Evolutionary conservation across 2,113 vertebrate genomes (phyloP).

Genomic region (Hyperopisus bebe): DNA sequence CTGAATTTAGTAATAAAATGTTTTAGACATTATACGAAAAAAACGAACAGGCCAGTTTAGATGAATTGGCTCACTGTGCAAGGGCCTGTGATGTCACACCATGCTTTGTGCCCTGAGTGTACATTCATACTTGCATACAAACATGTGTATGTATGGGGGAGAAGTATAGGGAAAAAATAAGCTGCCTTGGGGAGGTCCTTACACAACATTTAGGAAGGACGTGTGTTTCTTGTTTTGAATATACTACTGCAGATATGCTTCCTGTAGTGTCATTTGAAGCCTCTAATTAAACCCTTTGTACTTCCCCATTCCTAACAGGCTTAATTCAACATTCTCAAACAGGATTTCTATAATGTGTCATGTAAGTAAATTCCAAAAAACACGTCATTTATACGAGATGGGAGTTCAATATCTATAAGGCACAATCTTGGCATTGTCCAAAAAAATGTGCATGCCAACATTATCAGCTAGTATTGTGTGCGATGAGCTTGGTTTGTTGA

Average conservation of each 20-base stretch:
- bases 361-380: not conserved
- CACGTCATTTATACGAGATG: not conserved
- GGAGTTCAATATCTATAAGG: not conserved
- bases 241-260: not conserved
- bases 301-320: not conserved
- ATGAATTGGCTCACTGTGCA: not conserved
- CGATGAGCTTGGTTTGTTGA: not conserved
- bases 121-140: not conserved
- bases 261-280: not conserved
- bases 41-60: not conserved
- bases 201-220: not conserved
- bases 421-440: not conserved
- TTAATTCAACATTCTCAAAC: not conserved
- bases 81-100: not conserved
- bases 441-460: not conserved
- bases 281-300: not conserved
- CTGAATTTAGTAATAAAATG: not conserved
- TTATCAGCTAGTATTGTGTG: not conserved
- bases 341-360: not conserved
- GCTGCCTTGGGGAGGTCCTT: not conserved
- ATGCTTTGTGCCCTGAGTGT: not conserved
- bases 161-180: not conserved
- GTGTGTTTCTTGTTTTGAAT: not conserved
- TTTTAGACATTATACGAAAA: not conserved
- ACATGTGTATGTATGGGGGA: not conserved